Conservation (phyloP, 2,888 invertebrate genomes). For the Lochmaea capreae region DNA sequence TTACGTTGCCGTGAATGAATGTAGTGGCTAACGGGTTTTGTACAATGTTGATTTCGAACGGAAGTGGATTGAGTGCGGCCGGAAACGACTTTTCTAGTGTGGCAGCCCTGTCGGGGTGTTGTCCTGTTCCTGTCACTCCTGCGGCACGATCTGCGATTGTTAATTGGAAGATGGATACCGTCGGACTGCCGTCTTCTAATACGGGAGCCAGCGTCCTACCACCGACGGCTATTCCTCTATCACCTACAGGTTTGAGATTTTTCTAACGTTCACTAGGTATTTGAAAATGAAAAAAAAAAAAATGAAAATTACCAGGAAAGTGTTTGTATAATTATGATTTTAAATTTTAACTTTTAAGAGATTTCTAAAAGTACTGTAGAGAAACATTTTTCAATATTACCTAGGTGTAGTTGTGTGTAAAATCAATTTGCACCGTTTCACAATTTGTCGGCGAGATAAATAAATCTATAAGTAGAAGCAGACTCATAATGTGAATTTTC, state of each 20-base stretch:
- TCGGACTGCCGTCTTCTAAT: conserved; percentile 66
- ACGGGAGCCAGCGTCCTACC: conserved; percentile 66
- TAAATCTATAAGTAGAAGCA: no score
- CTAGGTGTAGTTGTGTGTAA: no score
- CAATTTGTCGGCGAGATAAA: no score
- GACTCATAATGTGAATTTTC: no score
- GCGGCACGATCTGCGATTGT: conserved; percentile 62
- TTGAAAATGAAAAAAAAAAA: no score
- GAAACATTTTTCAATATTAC: no score
- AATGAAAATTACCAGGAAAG: no score
- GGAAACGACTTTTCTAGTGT: conserved; percentile 65
- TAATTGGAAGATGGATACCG: conserved; percentile 75
- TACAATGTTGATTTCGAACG: conserved; percentile 74
- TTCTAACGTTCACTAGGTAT: neutral
- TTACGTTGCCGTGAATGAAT: neutral
- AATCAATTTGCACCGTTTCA: no score
- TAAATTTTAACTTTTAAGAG: no score
- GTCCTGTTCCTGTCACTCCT: conserved; percentile 71
- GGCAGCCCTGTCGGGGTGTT: conserved; percentile 64
- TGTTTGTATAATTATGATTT: no score
- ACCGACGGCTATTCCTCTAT: conserved; percentile 69
- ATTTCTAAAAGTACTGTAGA: no score
- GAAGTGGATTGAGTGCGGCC: conserved; percentile 65
- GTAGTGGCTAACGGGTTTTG: neutral
- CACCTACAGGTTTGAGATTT: conserved; percentile 67